These are phyloP conservation scores for Pachyrhynchus sulphureomaculatus DNA, from an alignment of 1,140 invertebrate genomes.

Conservation along the genomic window DNA sequence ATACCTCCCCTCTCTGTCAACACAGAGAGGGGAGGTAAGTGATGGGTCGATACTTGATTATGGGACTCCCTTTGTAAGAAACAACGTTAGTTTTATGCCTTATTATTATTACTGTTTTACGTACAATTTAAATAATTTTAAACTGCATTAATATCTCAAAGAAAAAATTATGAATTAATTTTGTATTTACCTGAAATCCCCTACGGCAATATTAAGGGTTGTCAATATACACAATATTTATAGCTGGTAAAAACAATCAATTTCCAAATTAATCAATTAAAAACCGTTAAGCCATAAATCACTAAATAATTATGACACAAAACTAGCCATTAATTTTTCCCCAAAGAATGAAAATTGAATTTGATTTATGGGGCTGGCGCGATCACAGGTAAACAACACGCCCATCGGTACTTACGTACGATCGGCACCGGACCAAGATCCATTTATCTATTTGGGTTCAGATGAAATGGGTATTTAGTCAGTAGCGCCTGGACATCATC, in stretches of 20 bases:
- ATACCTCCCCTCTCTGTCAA: too few species aligned
- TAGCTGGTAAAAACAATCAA: constrained; percentile 1
- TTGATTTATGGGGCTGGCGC: constrained; percentile 31
- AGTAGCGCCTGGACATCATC: neutral
- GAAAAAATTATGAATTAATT: too few species aligned
- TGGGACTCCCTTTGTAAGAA: too few species aligned
- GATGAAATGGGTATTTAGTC: constrained; percentile 2
- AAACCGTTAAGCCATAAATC: constrained; percentile 24
- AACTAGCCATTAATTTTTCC: constrained; percentile 20
- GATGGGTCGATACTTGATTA: too few species aligned
- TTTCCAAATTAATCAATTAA: constrained; percentile 18
- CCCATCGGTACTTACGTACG: constrained; percentile 17
- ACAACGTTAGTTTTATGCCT: too few species aligned
- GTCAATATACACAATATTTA: neutral
- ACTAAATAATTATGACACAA: constrained; percentile 17
- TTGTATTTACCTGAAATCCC: too few species aligned
- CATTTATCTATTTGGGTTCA: constrained; percentile 20
- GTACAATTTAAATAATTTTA: too few species aligned
- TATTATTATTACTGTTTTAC: too few species aligned
- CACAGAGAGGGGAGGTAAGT: too few species aligned
- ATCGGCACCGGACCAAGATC: constrained; percentile 7
- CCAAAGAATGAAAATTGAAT: constrained; percentile 28
- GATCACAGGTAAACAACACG: constrained; percentile 29
- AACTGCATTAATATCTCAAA: too few species aligned
- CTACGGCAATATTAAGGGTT: neutral